Conservation (phyloP, 2,797 vertebrate genomes). For the Chaetophractus vellerosus region DNA sequence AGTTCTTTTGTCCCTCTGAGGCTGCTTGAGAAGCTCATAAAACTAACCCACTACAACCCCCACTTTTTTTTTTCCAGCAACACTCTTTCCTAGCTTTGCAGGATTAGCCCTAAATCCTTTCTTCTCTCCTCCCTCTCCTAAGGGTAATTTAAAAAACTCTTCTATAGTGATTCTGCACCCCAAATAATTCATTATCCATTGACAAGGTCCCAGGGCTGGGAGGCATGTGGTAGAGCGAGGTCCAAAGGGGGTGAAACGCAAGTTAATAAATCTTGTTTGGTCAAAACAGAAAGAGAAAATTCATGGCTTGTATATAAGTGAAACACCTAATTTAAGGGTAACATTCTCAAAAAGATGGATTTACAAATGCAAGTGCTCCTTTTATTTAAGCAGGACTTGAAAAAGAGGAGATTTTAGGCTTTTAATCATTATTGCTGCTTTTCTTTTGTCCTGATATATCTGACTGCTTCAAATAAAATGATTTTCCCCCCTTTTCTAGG, state of each 20-base stretch:
- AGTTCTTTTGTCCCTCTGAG: not conserved
- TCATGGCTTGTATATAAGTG: not conserved
- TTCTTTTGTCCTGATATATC: not conserved
- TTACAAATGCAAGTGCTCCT: not conserved
- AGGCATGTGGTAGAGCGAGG: not conserved
- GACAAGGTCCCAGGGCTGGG: not conserved
- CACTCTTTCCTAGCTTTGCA: not conserved
- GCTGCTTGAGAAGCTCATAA: not conserved
- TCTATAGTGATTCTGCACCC: not conserved
- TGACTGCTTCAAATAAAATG: slow-evolving; percentile 19
- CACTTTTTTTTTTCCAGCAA: not conserved
- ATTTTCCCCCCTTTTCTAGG: not conserved
- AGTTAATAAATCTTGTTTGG: not conserved
- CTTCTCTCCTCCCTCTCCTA: not conserved
- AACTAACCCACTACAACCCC: not conserved
- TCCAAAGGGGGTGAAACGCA: not conserved
- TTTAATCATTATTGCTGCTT: not conserved
- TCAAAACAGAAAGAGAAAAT: slow-evolving; percentile 10
- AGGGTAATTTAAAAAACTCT: not conserved
- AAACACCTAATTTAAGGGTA: not conserved
- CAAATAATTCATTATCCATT: not conserved
- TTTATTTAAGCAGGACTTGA: not conserved
- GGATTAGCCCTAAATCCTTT: not conserved
- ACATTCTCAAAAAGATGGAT: not conserved
- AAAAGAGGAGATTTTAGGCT: not conserved